Conservation (phyloP, 64 coral and sea anemone species). For the Montipora capricornis region DNA sequence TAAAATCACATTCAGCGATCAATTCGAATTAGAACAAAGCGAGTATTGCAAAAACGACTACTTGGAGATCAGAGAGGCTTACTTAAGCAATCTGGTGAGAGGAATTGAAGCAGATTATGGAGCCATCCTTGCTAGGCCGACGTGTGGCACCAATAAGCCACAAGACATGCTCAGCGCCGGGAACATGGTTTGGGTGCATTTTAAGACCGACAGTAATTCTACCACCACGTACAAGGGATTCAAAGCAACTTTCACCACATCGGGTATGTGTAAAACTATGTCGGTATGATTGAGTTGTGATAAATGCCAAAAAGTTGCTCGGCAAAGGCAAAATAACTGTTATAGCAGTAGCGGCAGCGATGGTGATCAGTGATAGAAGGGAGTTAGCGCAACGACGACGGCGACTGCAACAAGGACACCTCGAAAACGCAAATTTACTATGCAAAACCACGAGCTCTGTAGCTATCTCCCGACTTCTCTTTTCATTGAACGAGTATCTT, state of each 20-base stretch:
- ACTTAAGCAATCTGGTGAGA: neutral
- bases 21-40: slow-evolving; percentile 18
- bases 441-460: too few relatives aligned
- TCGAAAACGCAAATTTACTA: too few relatives aligned
- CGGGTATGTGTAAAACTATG: neutral
- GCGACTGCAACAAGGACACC: too few relatives aligned
- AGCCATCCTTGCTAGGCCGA: neutral
- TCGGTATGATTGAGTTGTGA: too few relatives aligned
- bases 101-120: neutral
- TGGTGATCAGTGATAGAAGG: too few relatives aligned
- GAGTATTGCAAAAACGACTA: slow-evolving; percentile 21
- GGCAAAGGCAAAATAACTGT: too few relatives aligned
- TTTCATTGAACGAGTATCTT: too few relatives aligned
- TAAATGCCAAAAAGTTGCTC: too few relatives aligned
- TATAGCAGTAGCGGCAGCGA: too few relatives aligned
- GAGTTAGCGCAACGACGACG: too few relatives aligned
- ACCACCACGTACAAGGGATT: slow-evolving; percentile 40
- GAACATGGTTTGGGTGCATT: slow-evolving; percentile 19
- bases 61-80: neutral
- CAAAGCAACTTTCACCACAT: neutral
- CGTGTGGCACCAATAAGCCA: neutral
- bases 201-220: slow-evolving; percentile 2
- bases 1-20: neutral
- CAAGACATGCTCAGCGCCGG: neutral
- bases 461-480: too few relatives aligned